Evolutionary conservation across 1,140 invertebrate genomes (phyloP).

Genomic region (Telenomus remus): DNA sequence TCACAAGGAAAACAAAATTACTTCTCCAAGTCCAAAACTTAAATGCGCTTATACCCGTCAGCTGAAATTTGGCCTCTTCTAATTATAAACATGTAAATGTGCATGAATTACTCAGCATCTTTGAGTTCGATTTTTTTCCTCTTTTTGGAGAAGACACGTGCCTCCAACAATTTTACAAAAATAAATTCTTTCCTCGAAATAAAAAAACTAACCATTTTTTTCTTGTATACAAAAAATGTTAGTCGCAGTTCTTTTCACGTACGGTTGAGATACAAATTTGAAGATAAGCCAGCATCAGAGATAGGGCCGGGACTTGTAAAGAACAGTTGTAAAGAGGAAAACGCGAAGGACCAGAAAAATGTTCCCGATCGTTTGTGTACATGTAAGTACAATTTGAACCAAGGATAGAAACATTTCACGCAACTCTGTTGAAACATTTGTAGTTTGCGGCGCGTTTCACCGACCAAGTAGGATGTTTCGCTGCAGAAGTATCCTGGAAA

Average conservation of each 20-base stretch:
- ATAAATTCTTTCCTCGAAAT: too few relatives aligned
- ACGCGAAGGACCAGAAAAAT: constrained; percentile 8
- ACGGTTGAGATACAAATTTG: neutral
- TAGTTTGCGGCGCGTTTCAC: constrained; percentile 25
- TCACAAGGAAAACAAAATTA: constrained; percentile 15
- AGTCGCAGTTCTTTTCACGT: too few relatives aligned
- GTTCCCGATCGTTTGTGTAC: constrained; percentile 1
- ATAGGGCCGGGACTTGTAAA: too few relatives aligned
- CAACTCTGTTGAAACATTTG: constrained; percentile 25
- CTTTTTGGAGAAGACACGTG: too few relatives aligned
- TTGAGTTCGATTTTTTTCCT: too few relatives aligned
- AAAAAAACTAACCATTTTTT: too few relatives aligned
- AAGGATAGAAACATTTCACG: constrained; percentile 35
- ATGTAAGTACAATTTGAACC: constrained; percentile 7
- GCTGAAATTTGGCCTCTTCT: too few relatives aligned
- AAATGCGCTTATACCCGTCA: too few relatives aligned
- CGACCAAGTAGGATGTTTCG: constrained; percentile 28
- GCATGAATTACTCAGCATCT: too few relatives aligned
- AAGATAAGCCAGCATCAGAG: neutral
- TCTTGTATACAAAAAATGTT: too few relatives aligned
- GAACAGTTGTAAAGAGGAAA: neutral
- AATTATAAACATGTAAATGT: too few relatives aligned
- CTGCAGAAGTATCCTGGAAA: constrained; percentile 34
- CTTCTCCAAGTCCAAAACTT: neutral
- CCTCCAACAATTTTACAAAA: too few relatives aligned